Percentiles rank a stretch among this genome's conserved stretches.
Conservation (phyloP, 1,140 invertebrate species). For the Pararge aegeria region DNA sequence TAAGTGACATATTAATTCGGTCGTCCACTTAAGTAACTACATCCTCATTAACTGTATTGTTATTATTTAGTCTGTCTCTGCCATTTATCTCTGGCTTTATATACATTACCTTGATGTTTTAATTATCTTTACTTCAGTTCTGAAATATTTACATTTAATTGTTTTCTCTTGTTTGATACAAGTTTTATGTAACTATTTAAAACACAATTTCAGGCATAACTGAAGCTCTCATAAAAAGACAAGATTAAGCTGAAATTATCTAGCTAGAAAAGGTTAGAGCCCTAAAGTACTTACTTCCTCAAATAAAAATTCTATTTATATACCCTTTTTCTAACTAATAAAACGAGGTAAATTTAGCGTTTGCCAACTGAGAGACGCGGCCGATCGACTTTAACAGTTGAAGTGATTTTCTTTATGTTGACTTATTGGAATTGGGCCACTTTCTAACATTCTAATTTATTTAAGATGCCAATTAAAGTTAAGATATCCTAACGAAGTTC, state of each 20-base stretch:
- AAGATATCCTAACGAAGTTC: slow-evolving; percentile 3
- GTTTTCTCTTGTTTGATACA: too few relatives aligned
- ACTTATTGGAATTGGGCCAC: not conserved
- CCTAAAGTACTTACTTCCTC: too few relatives aligned
- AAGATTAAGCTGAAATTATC: too few relatives aligned
- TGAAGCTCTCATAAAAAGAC: too few relatives aligned
- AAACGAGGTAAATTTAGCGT: not conserved
- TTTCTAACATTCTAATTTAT: not conserved
- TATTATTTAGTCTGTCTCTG: slow-evolving; percentile 55
- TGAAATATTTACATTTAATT: too few relatives aligned
- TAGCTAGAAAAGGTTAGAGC: too few relatives aligned
- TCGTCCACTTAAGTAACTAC: slow-evolving; percentile 62
- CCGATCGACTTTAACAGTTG: too few relatives aligned
- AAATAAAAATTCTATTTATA: too few relatives aligned
- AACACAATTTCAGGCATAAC: too few relatives aligned
- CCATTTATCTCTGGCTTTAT: slow-evolving; percentile 28
- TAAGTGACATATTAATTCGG: slow-evolving; percentile 66
- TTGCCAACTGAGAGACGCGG: not conserved
- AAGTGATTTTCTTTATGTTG: not conserved
- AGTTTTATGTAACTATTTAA: too few relatives aligned
- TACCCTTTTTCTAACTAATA: too few relatives aligned
- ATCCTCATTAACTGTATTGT: slow-evolving; percentile 70
- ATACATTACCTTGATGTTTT: not conserved
- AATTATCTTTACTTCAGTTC: not conserved
- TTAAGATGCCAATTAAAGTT: slow-evolving; percentile 16